phyloP scores from a whole-genome alignment of 2,113 vertebrate genomes.

The Petrocephalus zakoni region DNA sequence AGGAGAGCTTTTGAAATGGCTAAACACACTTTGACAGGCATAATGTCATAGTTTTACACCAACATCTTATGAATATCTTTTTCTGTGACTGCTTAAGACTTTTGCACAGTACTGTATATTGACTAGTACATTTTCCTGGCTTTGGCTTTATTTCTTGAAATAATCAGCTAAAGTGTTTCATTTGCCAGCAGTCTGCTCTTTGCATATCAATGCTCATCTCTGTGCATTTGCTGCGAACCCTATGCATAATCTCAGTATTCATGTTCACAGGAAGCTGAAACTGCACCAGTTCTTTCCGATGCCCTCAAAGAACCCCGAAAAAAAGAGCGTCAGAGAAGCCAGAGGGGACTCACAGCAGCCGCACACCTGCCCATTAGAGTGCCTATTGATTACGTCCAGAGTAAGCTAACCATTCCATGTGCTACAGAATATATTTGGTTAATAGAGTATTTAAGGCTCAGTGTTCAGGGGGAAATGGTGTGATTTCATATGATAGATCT shows the following conservation, averaged over 20 bases:
- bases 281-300: constrained; percentile 55
- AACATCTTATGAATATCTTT: too few relatives aligned
- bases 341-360: constrained; percentile 37
- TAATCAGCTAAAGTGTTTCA: not conserved
- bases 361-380: constrained; percentile 61
- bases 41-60: too few relatives aligned
- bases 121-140: not conserved
- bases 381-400: constrained; percentile 41
- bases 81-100: not conserved
- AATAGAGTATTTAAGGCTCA: not conserved
- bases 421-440: not conserved
- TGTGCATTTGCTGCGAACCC: not conserved
- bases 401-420: constrained; percentile 45
- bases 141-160: not conserved
- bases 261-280: constrained; percentile 55
- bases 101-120: not conserved
- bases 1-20: too few relatives aligned
- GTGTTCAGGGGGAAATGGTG: not conserved
- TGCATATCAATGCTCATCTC: not conserved
- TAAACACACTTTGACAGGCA: too few relatives aligned
- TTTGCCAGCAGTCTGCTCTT: not conserved
- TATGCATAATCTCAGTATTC: not conserved
- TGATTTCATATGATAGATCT: not conserved
- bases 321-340: constrained; percentile 42
- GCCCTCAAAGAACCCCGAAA: constrained; percentile 51